These are phyloP conservation scores for Lanistes nyassanus DNA, from an alignment of 1,140 invertebrate genomes.

Conservation along the genomic window DNA sequence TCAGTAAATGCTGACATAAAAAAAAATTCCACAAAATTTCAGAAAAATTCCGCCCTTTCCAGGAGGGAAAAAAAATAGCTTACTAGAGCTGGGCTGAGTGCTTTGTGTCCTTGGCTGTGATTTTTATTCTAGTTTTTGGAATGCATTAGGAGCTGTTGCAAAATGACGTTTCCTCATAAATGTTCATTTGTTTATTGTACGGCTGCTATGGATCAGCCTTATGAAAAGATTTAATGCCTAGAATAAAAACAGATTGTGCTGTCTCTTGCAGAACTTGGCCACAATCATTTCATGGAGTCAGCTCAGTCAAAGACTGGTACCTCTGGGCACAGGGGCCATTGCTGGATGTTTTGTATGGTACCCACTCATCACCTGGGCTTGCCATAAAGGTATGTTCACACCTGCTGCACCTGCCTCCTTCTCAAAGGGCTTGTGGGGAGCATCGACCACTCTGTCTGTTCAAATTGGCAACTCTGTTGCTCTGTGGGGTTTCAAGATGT, in stretches of 20 bases:
- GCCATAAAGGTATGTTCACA: slow-evolving; percentile 12
- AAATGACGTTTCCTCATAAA: background rate
- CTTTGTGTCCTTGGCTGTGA: too few relatives aligned
- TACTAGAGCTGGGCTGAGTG: too few relatives aligned
- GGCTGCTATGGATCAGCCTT: background rate
- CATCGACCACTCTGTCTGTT: background rate
- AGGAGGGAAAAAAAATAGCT: too few relatives aligned
- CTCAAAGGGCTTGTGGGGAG: background rate
- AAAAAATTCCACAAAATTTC: too few relatives aligned
- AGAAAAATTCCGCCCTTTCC: too few relatives aligned
- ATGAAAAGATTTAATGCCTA: background rate
- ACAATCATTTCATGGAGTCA: slow-evolving; percentile 32
- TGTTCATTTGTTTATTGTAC: background rate
- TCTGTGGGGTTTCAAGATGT: too few relatives aligned
- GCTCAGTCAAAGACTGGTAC: slow-evolving; percentile 45
- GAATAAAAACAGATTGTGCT: slow-evolving; percentile 4
- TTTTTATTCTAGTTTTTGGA: too few relatives aligned
- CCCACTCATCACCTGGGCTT: slow-evolving; percentile 1
- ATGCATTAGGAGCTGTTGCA: background rate
- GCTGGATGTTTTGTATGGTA: slow-evolving; percentile 44
- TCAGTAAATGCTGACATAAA: too few relatives aligned
- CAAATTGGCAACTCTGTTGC: too few relatives aligned
- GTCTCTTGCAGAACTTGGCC: slow-evolving; percentile 29
- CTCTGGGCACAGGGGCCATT: slow-evolving; percentile 49
- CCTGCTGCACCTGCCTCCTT: background rate